phyloP scores from a whole-genome alignment of 1,140 invertebrate species.

The Drosophila punjabiensis region DNA sequence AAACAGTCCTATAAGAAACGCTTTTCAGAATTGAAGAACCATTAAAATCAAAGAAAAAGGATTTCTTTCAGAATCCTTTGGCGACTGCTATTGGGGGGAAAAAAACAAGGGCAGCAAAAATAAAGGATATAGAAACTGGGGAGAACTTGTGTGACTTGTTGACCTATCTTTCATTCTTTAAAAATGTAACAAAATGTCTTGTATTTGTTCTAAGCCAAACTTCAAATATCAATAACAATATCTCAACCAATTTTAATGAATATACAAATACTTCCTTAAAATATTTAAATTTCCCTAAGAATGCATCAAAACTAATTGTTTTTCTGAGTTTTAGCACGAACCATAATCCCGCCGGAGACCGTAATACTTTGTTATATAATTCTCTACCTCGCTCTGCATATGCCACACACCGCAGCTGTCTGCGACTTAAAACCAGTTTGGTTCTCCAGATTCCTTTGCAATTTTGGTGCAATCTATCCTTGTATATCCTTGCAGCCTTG shows the following conservation, averaged over 20 bases:
- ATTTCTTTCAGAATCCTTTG: slow-evolving; percentile 1
- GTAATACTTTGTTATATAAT: slow-evolving; percentile 7
- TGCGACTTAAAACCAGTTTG: slow-evolving; percentile 22
- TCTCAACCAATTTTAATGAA: neutral
- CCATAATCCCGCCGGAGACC: neutral
- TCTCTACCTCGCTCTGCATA: slow-evolving; percentile 48
- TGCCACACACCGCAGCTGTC: slow-evolving; percentile 59
- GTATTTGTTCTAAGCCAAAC: no score
- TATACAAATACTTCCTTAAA: neutral
- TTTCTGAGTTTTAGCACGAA: neutral
- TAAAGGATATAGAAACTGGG: neutral
- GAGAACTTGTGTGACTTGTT: neutral
- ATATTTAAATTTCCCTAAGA: slow-evolving; percentile 23
- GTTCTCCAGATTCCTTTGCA: slow-evolving; percentile 52
- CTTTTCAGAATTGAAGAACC: neutral
- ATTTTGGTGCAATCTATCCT: slow-evolving; percentile 56
- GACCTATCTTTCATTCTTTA: neutral
- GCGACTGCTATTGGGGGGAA: neutral
- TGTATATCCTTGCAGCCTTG: slow-evolving; percentile 1
- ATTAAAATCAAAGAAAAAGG: slow-evolving; percentile 8
- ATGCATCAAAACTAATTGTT: neutral
- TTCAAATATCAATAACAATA: neutral
- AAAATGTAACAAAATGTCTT: neutral
- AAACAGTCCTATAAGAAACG: neutral
- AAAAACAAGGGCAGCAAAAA: neutral